phyloP scores from a whole-genome alignment of 2,888 invertebrate genomes.

The Brachyopa scutellaris region DNA sequence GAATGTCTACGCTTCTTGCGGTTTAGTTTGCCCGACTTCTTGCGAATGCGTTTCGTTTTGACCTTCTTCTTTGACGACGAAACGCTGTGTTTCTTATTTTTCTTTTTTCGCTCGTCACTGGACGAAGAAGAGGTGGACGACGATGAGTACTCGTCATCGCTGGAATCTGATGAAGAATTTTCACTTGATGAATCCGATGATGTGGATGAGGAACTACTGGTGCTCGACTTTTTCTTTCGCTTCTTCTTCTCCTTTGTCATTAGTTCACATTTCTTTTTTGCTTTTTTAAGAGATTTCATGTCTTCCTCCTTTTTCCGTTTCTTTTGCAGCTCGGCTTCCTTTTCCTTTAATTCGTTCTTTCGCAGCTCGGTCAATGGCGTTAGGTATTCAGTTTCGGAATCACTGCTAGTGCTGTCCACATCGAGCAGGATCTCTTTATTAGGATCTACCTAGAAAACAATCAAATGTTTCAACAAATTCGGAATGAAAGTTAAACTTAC shows the following conservation, averaged over 20 bases:
- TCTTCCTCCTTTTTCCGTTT: slow-evolving; percentile 62
- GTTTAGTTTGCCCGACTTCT: slow-evolving; percentile 76
- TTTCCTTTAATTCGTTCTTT: slow-evolving; percentile 89
- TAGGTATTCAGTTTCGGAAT: slow-evolving; percentile 89
- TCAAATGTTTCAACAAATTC: not conserved
- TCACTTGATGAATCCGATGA: slow-evolving; percentile 51
- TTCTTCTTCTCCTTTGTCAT: slow-evolving; percentile 51
- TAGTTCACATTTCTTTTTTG: slow-evolving; percentile 58
- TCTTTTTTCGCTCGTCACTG: slow-evolving; percentile 78
- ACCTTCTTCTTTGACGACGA: slow-evolving; percentile 45
- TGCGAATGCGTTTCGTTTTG: slow-evolving; percentile 78
- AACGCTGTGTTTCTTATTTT: slow-evolving; percentile 77
- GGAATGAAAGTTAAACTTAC: slow-evolving; percentile 79
- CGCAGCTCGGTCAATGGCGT: slow-evolving; percentile 92
- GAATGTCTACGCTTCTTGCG: slow-evolving; percentile 76
- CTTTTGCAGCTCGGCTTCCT: slow-evolving; percentile 83
- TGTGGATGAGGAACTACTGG: slow-evolving; percentile 70
- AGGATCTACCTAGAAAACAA: slow-evolving; percentile 87
- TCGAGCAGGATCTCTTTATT: slow-evolving; percentile 96
- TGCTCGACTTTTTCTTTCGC: slow-evolving; percentile 42
- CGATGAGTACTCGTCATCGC: slow-evolving; percentile 79
- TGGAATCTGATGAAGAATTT: slow-evolving; percentile 77
- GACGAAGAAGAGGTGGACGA: slow-evolving; percentile 74
- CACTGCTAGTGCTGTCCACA: slow-evolving; percentile 96
- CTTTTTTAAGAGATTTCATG: slow-evolving; percentile 61